phyloP scores from a whole-genome alignment of 2,888 invertebrate genomes.

The Andrena camellia region DNA sequence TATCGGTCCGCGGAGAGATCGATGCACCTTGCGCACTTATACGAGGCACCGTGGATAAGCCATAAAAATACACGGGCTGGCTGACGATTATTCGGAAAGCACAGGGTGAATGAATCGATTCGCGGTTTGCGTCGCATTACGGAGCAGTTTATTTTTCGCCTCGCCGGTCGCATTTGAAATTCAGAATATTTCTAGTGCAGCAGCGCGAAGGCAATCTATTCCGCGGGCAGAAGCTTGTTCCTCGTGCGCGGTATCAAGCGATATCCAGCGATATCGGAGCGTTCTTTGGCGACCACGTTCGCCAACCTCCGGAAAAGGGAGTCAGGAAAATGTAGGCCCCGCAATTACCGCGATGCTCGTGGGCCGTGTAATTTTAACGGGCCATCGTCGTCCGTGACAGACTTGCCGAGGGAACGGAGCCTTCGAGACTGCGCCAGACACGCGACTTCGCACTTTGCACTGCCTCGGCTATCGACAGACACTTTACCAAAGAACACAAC shows the following conservation, averaged over 20 bases:
- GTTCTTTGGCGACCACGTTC: not conserved
- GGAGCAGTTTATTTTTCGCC: constrained; percentile 14
- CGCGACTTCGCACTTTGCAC: no score
- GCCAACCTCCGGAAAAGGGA: no score
- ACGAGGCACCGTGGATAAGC: not conserved
- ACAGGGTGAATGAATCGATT: not conserved
- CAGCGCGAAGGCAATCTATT: not conserved
- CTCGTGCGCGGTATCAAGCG: constrained; percentile 3
- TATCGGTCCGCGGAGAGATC: not conserved
- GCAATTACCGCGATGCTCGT: no score
- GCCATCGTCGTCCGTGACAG: no score
- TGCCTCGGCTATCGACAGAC: no score
- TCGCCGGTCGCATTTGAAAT: constrained; percentile 13
- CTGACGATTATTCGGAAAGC: constrained; percentile 6
- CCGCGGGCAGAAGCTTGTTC: not conserved
- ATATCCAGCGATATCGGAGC: not conserved
- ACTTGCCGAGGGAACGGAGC: no score
- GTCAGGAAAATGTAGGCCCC: no score
- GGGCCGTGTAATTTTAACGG: no score
- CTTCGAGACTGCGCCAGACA: no score
- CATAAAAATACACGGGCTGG: not conserved
- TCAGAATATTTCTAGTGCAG: constrained; percentile 14
- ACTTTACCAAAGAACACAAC: no score
- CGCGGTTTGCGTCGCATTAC: not conserved
- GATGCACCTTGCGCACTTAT: not conserved